Evolutionary conservation across 2,888 invertebrate genomes (phyloP).

Genomic region (Clepsis dumicolana): DNA sequence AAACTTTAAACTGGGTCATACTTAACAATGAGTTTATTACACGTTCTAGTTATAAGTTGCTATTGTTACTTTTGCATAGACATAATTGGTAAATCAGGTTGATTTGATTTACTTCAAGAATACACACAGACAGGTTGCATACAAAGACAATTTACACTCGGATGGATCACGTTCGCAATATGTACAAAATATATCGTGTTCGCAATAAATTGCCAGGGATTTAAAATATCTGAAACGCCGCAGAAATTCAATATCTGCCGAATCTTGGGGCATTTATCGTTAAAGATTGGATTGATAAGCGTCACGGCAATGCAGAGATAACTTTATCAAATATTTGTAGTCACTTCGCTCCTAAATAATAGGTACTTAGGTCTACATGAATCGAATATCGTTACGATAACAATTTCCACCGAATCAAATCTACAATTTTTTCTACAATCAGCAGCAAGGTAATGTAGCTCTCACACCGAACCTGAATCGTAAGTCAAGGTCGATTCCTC

Average conservation of each 20-base stretch:
- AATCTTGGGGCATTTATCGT: slow-evolving; percentile 9
- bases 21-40: no score
- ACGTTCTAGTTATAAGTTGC: no score
- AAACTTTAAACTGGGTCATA: no score
- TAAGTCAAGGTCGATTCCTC: slow-evolving; percentile 21
- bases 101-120: no score
- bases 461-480: slow-evolving; percentile 11
- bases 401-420: no score
- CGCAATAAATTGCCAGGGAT: slow-evolving; percentile 4
- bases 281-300: slow-evolving; percentile 8
- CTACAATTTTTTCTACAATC: background rate
- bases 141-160: background rate
- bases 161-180: background rate
- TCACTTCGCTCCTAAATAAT: no score
- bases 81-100: no score
- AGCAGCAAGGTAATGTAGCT: slow-evolving; percentile 1
- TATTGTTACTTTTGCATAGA: no score
- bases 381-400: no score
- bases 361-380: no score
- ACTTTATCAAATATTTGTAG: no score
- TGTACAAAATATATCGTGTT: background rate
- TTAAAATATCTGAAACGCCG: slow-evolving; percentile 11
- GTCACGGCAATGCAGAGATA: background rate
- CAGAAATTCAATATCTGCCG: slow-evolving; percentile 27
- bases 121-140: no score